These are phyloP conservation scores for Hetaerina titia DNA, from an alignment of 2,888 invertebrate genomes.

Conservation along the genomic window DNA sequence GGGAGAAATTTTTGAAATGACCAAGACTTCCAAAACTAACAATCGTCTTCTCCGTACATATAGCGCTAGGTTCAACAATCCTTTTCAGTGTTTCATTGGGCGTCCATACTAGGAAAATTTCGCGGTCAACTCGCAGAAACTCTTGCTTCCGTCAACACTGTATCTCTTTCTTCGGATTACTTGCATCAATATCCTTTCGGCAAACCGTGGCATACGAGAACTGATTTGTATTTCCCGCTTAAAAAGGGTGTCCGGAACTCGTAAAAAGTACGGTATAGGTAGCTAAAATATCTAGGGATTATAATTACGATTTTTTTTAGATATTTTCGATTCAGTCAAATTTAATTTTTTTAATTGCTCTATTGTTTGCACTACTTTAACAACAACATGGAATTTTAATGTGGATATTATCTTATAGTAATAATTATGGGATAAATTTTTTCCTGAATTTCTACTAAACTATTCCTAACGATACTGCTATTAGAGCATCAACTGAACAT, in stretches of 20 bases:
- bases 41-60: not conserved
- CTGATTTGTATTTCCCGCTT: not conserved
- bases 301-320: too few relatives aligned
- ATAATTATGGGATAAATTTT: too few relatives aligned
- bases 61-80: not conserved
- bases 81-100: not conserved
- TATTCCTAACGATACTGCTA: too few relatives aligned
- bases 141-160: constrained; percentile 21
- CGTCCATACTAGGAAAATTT: not conserved
- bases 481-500: too few relatives aligned
- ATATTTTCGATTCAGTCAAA: too few relatives aligned
- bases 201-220: not conserved
- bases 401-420: too few relatives aligned
- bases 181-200: not conserved
- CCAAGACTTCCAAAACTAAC: not conserved
- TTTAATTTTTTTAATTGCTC: too few relatives aligned
- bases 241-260: not conserved
- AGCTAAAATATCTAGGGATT: too few relatives aligned
- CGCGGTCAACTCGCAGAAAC: constrained; percentile 14
- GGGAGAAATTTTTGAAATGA: not conserved
- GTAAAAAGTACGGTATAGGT: too few relatives aligned
- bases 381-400: too few relatives aligned
- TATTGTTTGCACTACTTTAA: too few relatives aligned
- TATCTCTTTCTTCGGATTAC: constrained; percentile 7
- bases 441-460: too few relatives aligned